These are phyloP conservation scores for Typhlichthys eigenmanni DNA, from an alignment of 2,797 vertebrate genomes.

Conservation along the genomic window DNA sequence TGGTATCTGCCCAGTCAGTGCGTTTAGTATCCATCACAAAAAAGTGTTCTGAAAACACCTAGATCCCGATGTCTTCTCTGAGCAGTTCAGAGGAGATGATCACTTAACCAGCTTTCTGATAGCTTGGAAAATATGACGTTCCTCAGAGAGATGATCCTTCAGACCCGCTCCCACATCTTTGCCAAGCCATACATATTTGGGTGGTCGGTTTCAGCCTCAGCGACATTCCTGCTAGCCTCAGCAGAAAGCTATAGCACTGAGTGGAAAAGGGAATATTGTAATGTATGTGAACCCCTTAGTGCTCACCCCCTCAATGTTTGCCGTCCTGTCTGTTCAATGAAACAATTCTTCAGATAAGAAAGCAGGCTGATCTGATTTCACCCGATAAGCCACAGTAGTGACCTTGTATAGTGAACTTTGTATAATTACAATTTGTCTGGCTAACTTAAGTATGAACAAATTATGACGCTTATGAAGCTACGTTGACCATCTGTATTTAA, in stretches of 20 bases:
- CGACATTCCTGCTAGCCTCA: slow-evolving; percentile 72
- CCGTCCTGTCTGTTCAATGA: no score
- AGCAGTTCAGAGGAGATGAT: slow-evolving; percentile 35
- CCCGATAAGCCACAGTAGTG: no score
- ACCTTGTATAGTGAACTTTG: no score
- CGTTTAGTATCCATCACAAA: no score
- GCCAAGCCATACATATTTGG: slow-evolving; percentile 78
- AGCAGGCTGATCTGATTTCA: no score
- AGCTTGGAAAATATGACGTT: slow-evolving; percentile 61
- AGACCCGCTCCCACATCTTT: slow-evolving; percentile 58
- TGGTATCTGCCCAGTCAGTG: no score
- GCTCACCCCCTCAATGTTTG: not conserved
- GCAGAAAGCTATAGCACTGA: slow-evolving; percentile 67
- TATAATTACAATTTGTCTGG: no score
- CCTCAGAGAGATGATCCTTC: slow-evolving; percentile 14
- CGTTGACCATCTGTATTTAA: no score
- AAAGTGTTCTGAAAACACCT: no score
- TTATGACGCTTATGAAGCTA: no score
- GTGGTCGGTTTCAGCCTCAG: slow-evolving; percentile 53
- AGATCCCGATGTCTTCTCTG: not conserved
- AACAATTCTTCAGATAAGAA: no score
- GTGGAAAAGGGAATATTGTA: slow-evolving; percentile 66
- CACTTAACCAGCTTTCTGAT: slow-evolving; percentile 50
- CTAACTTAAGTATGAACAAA: no score
- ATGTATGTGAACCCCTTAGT: slow-evolving; percentile 43